Evolutionary conservation across 2,113 vertebrate species (phyloP), one percentile per base, ranked within the genome.

Genomic region (Platysternon megacephalum): DNA sequence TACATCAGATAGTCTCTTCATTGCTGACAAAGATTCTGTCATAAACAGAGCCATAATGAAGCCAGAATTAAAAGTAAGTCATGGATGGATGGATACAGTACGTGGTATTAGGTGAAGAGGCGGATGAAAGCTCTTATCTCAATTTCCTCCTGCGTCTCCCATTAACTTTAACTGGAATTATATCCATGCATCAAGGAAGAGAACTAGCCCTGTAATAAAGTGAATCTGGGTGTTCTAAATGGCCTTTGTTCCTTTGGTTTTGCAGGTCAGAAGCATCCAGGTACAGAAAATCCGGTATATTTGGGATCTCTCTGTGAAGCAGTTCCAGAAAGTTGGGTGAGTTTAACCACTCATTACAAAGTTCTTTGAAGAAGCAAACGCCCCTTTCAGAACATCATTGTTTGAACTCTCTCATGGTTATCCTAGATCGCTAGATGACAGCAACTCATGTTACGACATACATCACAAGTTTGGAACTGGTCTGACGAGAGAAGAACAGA

Each of bases 221-320:
- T 19, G 2, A 88, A 39, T 17, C 58, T 3, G 1, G 52, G 88
- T 88, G 58, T 4, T 13, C 42, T 86, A 55, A 86, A 86, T 12
- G 17, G 78, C 11, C 16, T 42, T 51, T 86, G 16, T 84, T 22
- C n/a, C 85, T 92, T 96, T 97, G 56, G 35, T 39, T 79, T 97
- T 97, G 51, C 82, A 98, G 98, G 22, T 98, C 35, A 96, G 94
- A 44, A 98, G 87, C 84, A 96, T 98, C 81, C 97, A 98, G 86
- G 98, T 98, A 74, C 98, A 98, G 96, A 98, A 98, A 97, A 97
- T 98, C 72, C 95, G 88, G 85, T 98, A 98, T 16, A 53, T 98
- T 88, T 98, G 98, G 98, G 95, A 98, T 90, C 84, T 93, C 42
- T 72, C 90, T 22, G 96, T 96, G 88, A 98, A 98, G 86, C 87